These are phyloP conservation scores for Eriocheir sinensis DNA, from an alignment of 1,140 invertebrate species.

Conservation along the genomic window DNA sequence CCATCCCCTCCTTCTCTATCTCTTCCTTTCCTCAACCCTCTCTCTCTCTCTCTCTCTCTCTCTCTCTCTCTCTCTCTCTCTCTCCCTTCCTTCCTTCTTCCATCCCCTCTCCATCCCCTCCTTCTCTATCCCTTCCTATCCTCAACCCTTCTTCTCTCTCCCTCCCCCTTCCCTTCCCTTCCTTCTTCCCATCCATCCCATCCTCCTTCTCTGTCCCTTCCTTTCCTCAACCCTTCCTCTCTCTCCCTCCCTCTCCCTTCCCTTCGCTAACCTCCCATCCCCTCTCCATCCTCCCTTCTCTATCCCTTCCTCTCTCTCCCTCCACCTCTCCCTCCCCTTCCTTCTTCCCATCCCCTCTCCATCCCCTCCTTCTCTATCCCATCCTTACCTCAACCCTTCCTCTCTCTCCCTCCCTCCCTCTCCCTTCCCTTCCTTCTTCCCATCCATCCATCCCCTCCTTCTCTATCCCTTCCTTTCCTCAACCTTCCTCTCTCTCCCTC, in stretches of 20 bases:
- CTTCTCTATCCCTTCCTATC: no score
- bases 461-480: no score
- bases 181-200: background rate
- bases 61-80: background rate
- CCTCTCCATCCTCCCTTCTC: background rate
- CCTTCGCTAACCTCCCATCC: no score
- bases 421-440: no score
- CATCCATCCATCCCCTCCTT: no score
- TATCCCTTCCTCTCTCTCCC: background rate
- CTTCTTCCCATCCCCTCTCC: no score
- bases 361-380: background rate
- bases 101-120: background rate
- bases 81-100: no score
- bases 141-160: background rate
- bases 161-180: background rate
- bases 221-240: background rate
- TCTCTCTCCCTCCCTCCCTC: no score
- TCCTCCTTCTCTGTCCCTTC: background rate
- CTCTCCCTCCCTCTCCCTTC: background rate
- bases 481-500: no score
- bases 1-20: background rate
- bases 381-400: no score
- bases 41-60: no score
- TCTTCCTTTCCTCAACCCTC: background rate
- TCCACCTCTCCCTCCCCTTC: background rate